Percentiles rank a stretch among this genome's conserved stretches.
Evolutionary conservation across 2,797 vertebrate species (phyloP).

Genomic region (Propithecus deckenii): DNA sequence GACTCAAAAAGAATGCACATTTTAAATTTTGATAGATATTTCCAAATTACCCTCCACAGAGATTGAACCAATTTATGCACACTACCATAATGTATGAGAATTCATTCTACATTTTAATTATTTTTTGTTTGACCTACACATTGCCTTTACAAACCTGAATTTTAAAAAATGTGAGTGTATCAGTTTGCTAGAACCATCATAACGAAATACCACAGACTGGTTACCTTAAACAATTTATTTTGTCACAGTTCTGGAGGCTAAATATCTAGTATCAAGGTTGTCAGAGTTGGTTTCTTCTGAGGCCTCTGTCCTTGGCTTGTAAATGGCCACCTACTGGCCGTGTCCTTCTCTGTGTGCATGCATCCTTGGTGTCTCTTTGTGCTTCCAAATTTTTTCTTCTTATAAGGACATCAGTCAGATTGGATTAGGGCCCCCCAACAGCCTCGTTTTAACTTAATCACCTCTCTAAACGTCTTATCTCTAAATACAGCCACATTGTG

Average conservation of each 20-base stretch:
- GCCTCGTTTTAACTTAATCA: not conserved
- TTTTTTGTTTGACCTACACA: not conserved
- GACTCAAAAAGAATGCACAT: not conserved
- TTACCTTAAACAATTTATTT: not conserved
- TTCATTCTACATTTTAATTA: not conserved
- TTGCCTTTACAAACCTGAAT: not conserved
- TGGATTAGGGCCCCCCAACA: not conserved
- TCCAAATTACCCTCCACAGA: not conserved
- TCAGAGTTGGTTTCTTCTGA: not conserved
- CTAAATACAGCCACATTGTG: not conserved
- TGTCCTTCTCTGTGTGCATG: not conserved
- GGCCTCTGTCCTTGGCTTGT: not conserved
- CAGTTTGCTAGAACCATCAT: not conserved
- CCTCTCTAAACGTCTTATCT: not conserved
- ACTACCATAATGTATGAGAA: not conserved
- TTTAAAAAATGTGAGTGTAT: not conserved
- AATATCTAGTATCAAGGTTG: not conserved
- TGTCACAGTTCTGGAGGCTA: not conserved
- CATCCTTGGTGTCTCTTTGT: not conserved
- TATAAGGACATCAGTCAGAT: not conserved
- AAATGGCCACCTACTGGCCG: not conserved
- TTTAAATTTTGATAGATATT: conserved; percentile 25
- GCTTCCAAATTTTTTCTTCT: not conserved
- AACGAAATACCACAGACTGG: not conserved
- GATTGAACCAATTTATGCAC: not conserved